phyloP scores from a whole-genome alignment of 2,113 vertebrate species.

The Sylvietta virens region DNA sequence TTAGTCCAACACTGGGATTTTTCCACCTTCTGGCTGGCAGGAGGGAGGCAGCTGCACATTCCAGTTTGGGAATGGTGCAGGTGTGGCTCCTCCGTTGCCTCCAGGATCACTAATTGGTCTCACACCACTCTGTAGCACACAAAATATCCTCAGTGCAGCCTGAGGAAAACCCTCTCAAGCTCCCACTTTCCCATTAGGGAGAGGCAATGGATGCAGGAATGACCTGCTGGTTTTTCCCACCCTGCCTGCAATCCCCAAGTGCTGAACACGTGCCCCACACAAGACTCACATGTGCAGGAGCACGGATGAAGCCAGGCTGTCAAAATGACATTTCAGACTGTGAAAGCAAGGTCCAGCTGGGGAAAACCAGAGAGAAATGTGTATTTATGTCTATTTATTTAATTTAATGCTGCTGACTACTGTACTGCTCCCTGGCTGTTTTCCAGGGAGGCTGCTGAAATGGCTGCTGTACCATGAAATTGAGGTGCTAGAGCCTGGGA shows the following conservation, averaged over 20 bases:
- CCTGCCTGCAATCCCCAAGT: background rate
- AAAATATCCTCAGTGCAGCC: background rate
- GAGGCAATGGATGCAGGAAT: fast-evolving
- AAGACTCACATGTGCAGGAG: background rate
- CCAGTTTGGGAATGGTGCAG: background rate
- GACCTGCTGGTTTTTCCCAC: background rate
- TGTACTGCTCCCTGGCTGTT: conserved; percentile 15
- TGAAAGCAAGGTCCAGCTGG: background rate
- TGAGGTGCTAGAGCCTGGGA: conserved; percentile 16
- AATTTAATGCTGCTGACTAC: conserved; percentile 52
- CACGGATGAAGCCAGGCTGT: background rate
- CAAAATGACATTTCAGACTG: background rate
- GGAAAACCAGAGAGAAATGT: background rate
- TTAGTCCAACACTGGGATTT: background rate
- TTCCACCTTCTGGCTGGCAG: background rate
- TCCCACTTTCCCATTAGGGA: fast-evolving
- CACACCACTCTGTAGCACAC: background rate
- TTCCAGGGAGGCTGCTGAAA: conserved; percentile 23
- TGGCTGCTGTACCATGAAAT: background rate
- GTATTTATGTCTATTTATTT: conserved; percentile 45
- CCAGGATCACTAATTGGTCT: background rate
- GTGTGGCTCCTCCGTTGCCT: background rate
- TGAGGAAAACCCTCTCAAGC: background rate
- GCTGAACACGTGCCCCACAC: background rate
- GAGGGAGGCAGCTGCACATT: background rate